Evolutionary conservation across 2,113 vertebrate species (phyloP), one percentile per base, ranked within the genome.

Genomic region (Laterallus jamaicensis): DNA sequence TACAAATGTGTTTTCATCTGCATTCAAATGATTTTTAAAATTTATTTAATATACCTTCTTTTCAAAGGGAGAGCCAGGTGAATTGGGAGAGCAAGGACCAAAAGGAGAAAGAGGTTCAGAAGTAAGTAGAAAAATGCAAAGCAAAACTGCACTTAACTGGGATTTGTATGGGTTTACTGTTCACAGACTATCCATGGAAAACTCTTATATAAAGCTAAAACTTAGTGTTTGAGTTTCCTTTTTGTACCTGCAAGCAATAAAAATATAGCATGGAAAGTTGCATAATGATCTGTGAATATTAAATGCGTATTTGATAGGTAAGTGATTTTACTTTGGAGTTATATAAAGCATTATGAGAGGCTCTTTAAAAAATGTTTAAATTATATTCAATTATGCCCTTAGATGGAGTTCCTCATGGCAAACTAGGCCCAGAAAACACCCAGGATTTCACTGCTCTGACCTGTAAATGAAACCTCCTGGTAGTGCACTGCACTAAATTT

Each of bases 51-150:
- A 50, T 84, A 84, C 77, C 44, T 49, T 97, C n/a, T 95, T 96
- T 75, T 68, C 95, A 90, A 96, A 99, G 99, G 99, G 99, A 81
- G 97, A 98, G 59, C 97, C 98, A 67, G 99, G 99, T 75, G 88
- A 97, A 64, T 37, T 95, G 47, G 99, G 99, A 93, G 97, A 98
- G 83, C 95, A 82, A 91, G 99, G 99, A 92, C 97, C 95, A 56
- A 98, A 98, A 94, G 99, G 99, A 97, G 99, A 99, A 88, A 98
- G 70, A 80, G 99, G 98, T 92, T 82, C 97, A 86, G 90, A 95
- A 96, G 99, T 99, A 96, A 98, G 98, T 98, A 85, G 60, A 90
- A 94, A 88, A 66, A 71, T 29, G 49, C 74, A 58, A 92, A 91
- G 14, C 28, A 19, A 58, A 89, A 75, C 37, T 78, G 22, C 25